Conservation (phyloP, 1,140 invertebrate genomes). For the Brachionus plicatilis region DNA sequence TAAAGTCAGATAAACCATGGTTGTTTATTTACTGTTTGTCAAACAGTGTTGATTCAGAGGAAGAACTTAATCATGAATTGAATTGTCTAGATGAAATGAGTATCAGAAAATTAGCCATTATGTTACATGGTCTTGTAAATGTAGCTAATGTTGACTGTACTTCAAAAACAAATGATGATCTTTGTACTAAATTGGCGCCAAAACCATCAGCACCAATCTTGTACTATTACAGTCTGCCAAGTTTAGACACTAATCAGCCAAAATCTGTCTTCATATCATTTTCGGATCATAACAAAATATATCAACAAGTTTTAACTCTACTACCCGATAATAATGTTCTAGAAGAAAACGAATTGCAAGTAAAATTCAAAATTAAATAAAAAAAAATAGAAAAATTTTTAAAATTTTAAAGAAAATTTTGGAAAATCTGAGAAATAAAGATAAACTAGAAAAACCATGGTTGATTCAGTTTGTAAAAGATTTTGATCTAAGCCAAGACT, state of each 20-base stretch:
- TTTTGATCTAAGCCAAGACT: constrained; percentile 57
- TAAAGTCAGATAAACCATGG: constrained; percentile 47
- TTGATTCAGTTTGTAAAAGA: constrained; percentile 65
- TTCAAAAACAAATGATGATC: background rate
- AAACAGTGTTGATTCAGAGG: constrained; percentile 46
- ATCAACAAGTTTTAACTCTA: constrained; percentile 59
- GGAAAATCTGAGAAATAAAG: constrained; percentile 43
- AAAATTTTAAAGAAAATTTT: constrained; percentile 44
- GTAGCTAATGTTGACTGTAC: constrained; percentile 8
- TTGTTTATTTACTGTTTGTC: constrained; percentile 57
- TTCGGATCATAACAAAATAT: constrained; percentile 57
- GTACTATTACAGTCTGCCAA: background rate
- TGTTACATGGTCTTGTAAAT: constrained; percentile 59
- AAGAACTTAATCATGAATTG: constrained; percentile 31
- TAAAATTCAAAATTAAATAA: background rate
- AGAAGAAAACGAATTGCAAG: constrained; percentile 35
- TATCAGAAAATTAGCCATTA: constrained; percentile 62
- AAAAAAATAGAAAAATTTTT: background rate
- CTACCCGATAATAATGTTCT: constrained; percentile 60
- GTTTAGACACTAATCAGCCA: background rate
- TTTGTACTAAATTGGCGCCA: background rate
- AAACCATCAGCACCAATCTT: background rate
- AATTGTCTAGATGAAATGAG: constrained; percentile 59
- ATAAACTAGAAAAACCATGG: constrained; percentile 56
- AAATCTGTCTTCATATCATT: background rate